Base-by-base conservation (phyloP, 1,140 invertebrate species). In the Scaptodrosophila lebanonensis region DNA sequence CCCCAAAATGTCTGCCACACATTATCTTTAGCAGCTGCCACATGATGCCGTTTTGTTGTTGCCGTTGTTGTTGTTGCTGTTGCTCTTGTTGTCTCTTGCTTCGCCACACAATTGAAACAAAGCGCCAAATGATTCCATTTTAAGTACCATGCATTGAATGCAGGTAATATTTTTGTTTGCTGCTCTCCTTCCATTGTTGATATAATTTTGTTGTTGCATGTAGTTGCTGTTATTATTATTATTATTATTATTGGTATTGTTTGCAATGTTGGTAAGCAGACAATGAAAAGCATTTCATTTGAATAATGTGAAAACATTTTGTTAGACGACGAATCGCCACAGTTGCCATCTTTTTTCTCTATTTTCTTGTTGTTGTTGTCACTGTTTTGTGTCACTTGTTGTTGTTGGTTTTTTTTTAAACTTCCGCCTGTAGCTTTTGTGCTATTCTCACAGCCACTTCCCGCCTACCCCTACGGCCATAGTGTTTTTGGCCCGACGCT, bases 231-330 rank as follows among this genome's bases (percentile, higher is more conserved):
- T 42, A 30, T 43, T 25, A 38, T 52, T 30, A 38, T 59, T 27
- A 45, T 53, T 39, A 15, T 20, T 4, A 39, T 49, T 50, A 33
- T 42, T 71, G 67, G 32, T 25, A 17, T 44, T 17, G 22, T 49
- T 61, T 17, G 32, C 51, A 18, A 15, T 43, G 32, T 54, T 60
- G 33, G 17, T 45, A 38, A 48, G 35, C 54, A 66, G 71, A 76
- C 66, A 71, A 75, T 71, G 66, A 77, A 71, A 69, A 77, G 72
- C 66, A 71, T 75, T 75, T 75, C 66, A 75, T 75, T 75, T 75
- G 66, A 75, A 77, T 75, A 75, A 75, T 75, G 71, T 66, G 57
- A 66, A 75, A 75, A 77, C 71, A 75, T 75, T 77, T 63, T 70
- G 66, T 54, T 66, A 54, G 62, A 49, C 57, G 61, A 60, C 57